Conservation (phyloP, 2,888 invertebrate species). For the Cataglyphis albicans region DNA sequence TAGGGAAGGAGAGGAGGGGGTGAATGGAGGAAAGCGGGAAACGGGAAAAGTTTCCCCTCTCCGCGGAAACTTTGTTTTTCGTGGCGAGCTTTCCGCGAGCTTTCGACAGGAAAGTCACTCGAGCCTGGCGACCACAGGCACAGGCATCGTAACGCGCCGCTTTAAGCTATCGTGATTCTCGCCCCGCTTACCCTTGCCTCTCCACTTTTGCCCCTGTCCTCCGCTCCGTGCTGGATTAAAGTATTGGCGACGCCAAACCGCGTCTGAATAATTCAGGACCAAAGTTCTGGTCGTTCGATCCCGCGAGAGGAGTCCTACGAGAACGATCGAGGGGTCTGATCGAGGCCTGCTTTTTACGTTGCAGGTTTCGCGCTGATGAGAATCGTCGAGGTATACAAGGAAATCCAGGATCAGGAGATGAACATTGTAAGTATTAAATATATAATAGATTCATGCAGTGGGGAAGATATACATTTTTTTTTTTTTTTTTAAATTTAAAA, state of each 20-base stretch:
- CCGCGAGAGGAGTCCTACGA: constrained; percentile 37
- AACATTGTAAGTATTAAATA: constrained; percentile 92
- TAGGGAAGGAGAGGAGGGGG: not conserved
- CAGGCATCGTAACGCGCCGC: constrained; percentile 65
- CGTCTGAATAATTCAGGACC: constrained; percentile 84
- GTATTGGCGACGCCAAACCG: constrained; percentile 81
- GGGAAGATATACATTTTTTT: no score
- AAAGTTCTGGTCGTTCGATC: constrained; percentile 79
- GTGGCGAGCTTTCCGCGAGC: constrained; percentile 67
- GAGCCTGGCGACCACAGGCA: constrained; percentile 76
- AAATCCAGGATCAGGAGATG: constrained; percentile 97
- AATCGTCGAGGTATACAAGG: constrained; percentile 96
- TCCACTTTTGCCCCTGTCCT: constrained; percentile 49
- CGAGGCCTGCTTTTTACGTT: constrained; percentile 83
- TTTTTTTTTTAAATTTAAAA: no score
- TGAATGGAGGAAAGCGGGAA: not conserved
- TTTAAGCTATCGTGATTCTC: constrained; percentile 60
- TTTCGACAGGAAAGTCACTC: constrained; percentile 80
- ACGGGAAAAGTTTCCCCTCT: constrained; percentile 39
- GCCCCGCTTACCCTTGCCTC: constrained; percentile 37
- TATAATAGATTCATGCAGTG: not conserved
- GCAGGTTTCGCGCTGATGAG: constrained; percentile 96
- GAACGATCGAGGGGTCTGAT: constrained; percentile 54
- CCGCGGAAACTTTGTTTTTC: constrained; percentile 69
- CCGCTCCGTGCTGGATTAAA: constrained; percentile 81